Conservation (phyloP, 2,888 invertebrate species). For the Scaptodrosophila latifasciaeformis region DNA sequence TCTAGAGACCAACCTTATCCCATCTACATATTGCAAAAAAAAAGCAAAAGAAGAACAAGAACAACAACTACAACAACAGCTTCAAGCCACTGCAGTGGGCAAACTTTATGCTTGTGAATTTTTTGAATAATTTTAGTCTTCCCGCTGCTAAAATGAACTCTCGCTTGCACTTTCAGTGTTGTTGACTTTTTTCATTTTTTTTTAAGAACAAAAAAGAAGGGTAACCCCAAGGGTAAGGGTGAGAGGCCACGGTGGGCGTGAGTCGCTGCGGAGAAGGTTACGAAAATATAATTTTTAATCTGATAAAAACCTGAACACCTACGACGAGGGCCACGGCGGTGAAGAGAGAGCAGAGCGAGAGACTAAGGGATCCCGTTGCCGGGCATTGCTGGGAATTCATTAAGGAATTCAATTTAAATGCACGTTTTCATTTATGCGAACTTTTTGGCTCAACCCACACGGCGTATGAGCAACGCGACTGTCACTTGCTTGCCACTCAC, state of each 20-base stretch:
- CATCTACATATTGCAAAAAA: neutral
- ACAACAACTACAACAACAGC: conserved; percentile 22
- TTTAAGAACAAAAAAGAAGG: too few species aligned
- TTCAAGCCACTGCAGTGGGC: too few species aligned
- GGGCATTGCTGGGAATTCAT: conserved; percentile 52
- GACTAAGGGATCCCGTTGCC: too few species aligned
- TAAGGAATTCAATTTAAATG: conserved; percentile 66
- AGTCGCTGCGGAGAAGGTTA: neutral
- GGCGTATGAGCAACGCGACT: conserved; percentile 46
- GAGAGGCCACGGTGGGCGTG: too few species aligned
- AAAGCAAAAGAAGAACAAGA: neutral
- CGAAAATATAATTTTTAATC: conserved; percentile 35
- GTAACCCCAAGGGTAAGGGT: too few species aligned
- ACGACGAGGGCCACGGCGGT: conserved; percentile 31
- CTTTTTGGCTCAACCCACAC: conserved; percentile 24
- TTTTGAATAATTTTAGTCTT: conserved; percentile 43
- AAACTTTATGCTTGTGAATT: conserved; percentile 45
- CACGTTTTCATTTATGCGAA: conserved; percentile 47
- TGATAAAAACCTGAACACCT: conserved; percentile 34
- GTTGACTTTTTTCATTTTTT: too few species aligned
- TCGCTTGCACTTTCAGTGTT: conserved; percentile 15
- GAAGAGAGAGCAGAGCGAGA: too few species aligned
- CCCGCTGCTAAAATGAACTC: conserved; percentile 4
- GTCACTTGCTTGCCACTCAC: conserved; percentile 29
- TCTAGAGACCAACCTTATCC: conserved; percentile 6